These are phyloP conservation scores for Erebia aethiops DNA, from an alignment of 2,888 invertebrate genomes.

Conservation along the genomic window DNA sequence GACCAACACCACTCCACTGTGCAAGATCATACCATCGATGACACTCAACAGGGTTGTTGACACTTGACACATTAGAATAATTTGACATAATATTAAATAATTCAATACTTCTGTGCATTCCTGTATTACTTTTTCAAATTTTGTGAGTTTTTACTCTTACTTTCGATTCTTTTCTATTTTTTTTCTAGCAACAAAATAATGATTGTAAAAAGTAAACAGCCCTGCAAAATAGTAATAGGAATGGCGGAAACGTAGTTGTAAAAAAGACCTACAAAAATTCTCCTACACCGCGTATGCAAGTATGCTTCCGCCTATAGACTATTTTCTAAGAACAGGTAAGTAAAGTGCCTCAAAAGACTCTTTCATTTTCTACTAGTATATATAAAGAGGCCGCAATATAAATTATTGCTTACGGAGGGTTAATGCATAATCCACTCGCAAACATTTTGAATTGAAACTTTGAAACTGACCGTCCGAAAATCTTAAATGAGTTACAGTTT, in stretches of 20 bases:
- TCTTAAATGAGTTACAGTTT: too few relatives aligned
- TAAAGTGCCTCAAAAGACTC: background rate
- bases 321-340: background rate
- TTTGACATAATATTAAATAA: background rate
- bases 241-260: background rate
- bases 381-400: too few relatives aligned
- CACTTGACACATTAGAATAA: background rate
- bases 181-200: too few relatives aligned
- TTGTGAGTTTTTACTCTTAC: background rate
- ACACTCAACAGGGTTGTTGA: background rate
- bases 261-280: background rate
- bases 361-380: background rate
- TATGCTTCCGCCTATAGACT: background rate
- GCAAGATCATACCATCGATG: background rate
- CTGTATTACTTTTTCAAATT: background rate
- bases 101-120: conserved; percentile 1
- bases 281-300: background rate
- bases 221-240: background rate
- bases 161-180: background rate
- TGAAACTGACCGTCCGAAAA: too few relatives aligned
- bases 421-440: background rate
- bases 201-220: background rate
- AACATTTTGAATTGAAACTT: background rate
- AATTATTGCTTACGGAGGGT: background rate
- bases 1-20: background rate